Conservation (phyloP, 2,113 vertebrate species). For the Microcebus tavaratra region DNA sequence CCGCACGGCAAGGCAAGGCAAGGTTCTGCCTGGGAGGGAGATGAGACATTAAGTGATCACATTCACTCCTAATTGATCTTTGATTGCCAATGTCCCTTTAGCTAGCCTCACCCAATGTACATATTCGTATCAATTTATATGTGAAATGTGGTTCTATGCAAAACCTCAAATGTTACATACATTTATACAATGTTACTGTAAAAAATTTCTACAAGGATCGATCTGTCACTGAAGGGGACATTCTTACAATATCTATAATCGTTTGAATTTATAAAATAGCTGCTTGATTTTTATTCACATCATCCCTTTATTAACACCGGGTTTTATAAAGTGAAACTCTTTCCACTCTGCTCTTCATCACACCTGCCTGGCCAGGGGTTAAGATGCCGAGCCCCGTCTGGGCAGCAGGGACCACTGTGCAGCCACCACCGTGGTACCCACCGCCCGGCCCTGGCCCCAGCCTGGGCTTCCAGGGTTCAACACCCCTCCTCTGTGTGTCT, state of each 20-base stretch:
- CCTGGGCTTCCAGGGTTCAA: not conserved
- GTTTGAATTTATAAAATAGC: not conserved
- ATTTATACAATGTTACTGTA: not conserved
- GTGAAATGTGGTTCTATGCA: not conserved
- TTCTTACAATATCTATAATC: not conserved
- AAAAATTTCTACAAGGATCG: not conserved
- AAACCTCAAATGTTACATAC: not conserved
- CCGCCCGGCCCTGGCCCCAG: rapidly evolving
- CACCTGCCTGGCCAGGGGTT: rapidly evolving
- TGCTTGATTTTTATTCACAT: too few species aligned
- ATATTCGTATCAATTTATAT: rapidly evolving
- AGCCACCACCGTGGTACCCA: not conserved
- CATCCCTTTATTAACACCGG: rapidly evolving
- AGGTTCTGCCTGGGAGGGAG: not conserved
- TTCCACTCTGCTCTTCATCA: rapidly evolving
- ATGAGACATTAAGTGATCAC: rapidly evolving
- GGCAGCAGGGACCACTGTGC: rapidly evolving
- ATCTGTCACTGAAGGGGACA: not conserved
- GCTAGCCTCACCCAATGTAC: not conserved
- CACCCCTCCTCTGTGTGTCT: not conserved
- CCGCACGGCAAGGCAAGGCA: rapidly evolving
- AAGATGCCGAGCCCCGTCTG: rapidly evolving
- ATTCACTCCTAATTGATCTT: rapidly evolving
- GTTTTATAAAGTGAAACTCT: rapidly evolving
- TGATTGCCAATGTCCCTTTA: not conserved